Base-by-base conservation (phyloP, 2,797 vertebrate species). In the Anabas testudineus region DNA sequence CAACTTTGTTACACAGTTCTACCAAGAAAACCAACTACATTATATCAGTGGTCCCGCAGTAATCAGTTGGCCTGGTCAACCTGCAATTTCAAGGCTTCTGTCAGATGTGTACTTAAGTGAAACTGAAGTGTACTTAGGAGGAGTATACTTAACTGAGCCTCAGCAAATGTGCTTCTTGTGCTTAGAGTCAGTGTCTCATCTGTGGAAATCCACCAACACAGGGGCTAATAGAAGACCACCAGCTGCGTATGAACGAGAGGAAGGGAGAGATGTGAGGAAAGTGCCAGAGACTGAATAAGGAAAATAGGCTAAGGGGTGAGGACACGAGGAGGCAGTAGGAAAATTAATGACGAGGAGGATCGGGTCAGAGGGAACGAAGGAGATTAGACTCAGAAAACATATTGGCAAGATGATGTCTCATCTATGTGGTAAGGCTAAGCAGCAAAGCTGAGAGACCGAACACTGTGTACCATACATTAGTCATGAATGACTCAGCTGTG, bases 401-500 rank as follows among this genome's bases (percentile, higher is more conserved):
- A 73, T 74, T 73, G 62, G 76, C 3, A 46, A 66, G 65, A 74
- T 64, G 67, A 66, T 70, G 61, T 71, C 46, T 73, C 54, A 37
- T 62, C 43, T 59, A 77, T 74, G 81, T 63, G 71, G 65, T 58
- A 42, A 57, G 75, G 66, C 82, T 76, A 65, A 85, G 49, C 70
- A 78, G 59, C 6, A 6, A 43, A 45, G 77, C 62, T 46, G 48
- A 64, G 41, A 61, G 56, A 70, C 69, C 52, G 81, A 83, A 81
- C 75, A 67, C 45, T 16, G 68, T 18, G 56, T 80, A 55, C 71
- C 74, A 74, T 74, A 18, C 15, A 14, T 77, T 84, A 66, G 63
- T 87, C 80, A 82, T 58, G 58, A 68, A 73, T 83, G 76, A 86
- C 80, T 88, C 70, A 81, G 63, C 78, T 54, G 37, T 56, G 61